Base-by-base conservation (phyloP, 2,113 vertebrate species). In the Leptobrachium leishanense region DNA sequence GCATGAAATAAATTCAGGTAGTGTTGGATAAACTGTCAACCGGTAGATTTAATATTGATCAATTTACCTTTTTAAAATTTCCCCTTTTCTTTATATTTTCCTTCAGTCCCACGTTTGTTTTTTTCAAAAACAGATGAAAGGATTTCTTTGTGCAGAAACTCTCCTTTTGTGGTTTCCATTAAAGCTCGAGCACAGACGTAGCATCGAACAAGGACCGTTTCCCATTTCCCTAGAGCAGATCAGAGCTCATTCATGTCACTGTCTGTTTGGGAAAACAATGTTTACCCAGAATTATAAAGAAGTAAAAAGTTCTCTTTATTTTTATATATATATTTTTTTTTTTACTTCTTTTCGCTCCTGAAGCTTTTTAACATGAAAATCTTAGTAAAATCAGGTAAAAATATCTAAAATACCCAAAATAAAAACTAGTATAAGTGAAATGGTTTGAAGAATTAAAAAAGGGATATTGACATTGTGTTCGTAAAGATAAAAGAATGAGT, bases 111-210 rank as follows among this genome's bases (percentile, higher is more conserved):
- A 3, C 65, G 85, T 84, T 72, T 62, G n/a, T 59, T 76, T 77
- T 68, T 83, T 82, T 76, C 74, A 8, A 0, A 69, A 69, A 62
- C 72, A 73, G 79, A 87, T 83, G 70, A 92, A 89, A 88, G 82
- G 79, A 85, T 84, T 72, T 74, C 79, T 70, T 62, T 62, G 5
- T 55, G 20, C 50, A 42, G 79, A 83, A 84, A 54, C 7, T 10
- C 67, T 55, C 80, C 83, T 88, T 89, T 85, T 76, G 82, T 88
- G 84, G 82, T 88, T 74, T 69, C 79, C 82, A 86, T 89, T 89
- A 73, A 87, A 85, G 68, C 15, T 75, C 75, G 78, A 86, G 80
- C 12, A 69, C 71, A 46, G 69, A 55, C 12, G 11, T 79, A 75
- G 72, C 82, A 82, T 81, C 85, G 83, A 84, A 73, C 8, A 62